phyloP scores from a whole-genome alignment of 1,140 invertebrate genomes.

The Cydia pomonella region DNA sequence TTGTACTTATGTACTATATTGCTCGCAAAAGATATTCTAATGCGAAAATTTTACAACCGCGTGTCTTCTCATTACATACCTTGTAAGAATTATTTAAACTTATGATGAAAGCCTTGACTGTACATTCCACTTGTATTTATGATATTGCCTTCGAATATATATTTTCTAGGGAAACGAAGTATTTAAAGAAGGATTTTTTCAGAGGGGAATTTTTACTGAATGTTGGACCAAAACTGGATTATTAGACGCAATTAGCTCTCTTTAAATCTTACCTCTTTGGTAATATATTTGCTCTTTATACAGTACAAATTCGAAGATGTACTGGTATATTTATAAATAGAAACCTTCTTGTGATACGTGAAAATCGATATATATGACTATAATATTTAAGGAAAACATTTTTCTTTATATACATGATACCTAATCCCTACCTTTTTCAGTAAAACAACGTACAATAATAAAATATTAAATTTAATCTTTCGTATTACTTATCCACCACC shows the following conservation, averaged over 20 bases:
- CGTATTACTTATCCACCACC: conserved; percentile 21
- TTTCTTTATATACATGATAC: conserved; percentile 31
- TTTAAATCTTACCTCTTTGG: conserved; percentile 39
- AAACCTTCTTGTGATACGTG: conserved; percentile 45
- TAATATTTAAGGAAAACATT: conserved; percentile 30
- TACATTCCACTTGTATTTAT: conserved; percentile 78
- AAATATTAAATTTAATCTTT: conserved; percentile 8
- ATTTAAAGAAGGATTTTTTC: conserved; percentile 43
- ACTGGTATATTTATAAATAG: conserved; percentile 39
- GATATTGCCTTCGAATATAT: conserved; percentile 67
- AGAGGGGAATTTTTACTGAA: conserved; percentile 50
- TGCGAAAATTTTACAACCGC: conserved; percentile 2
- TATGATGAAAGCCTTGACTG: conserved; percentile 72
- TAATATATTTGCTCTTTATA: conserved; percentile 30
- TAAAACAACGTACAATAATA: conserved; percentile 20
- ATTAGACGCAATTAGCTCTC: conserved; percentile 62
- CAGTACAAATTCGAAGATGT: conserved; percentile 24
- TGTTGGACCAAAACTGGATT: conserved; percentile 69
- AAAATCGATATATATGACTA: conserved; percentile 33
- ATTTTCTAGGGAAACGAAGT: conserved; percentile 49
- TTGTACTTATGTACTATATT: conserved; percentile 16
- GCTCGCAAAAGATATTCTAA: conserved; percentile 13
- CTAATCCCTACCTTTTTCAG: conserved; percentile 30
- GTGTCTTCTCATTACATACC: conserved; percentile 26
- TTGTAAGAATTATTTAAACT: conserved; percentile 56